Evolutionary conservation across 1,140 invertebrate species (phyloP).

Genomic region (Asbolus verrucosus): DNA sequence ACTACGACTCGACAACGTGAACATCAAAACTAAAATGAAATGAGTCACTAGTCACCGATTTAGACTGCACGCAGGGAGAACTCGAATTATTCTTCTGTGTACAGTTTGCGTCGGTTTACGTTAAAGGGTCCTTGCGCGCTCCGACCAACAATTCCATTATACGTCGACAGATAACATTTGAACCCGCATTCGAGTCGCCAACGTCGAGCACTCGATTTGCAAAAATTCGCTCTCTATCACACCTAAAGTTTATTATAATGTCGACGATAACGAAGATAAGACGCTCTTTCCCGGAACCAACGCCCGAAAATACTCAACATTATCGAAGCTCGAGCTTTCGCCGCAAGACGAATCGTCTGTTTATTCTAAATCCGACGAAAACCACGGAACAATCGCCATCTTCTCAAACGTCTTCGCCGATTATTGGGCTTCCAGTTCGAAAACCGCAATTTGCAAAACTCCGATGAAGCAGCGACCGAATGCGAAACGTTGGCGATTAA

Average conservation of each 20-base stretch:
- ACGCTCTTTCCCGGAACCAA: slow-evolving; percentile 27
- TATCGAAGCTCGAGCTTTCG: slow-evolving; percentile 18
- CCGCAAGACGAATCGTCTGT: slow-evolving; percentile 6
- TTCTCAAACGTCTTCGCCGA: too few relatives aligned
- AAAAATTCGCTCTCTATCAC: slow-evolving; percentile 29
- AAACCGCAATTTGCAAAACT: slow-evolving; percentile 6
- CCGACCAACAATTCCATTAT: slow-evolving; percentile 23
- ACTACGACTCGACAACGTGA: slow-evolving; percentile 38
- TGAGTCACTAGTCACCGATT: slow-evolving; percentile 53
- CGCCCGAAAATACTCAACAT: slow-evolving; percentile 11
- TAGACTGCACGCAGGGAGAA: slow-evolving; percentile 52
- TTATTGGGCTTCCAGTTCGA: too few relatives aligned
- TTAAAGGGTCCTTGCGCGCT: slow-evolving; percentile 19
- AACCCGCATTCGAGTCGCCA: slow-evolving; percentile 17
- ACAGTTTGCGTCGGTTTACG: slow-evolving; percentile 28
- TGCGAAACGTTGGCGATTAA: too few relatives aligned
- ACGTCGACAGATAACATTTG: slow-evolving; percentile 26
- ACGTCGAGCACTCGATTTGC: slow-evolving; percentile 13
- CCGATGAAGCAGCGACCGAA: too few relatives aligned
- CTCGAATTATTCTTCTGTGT: slow-evolving; percentile 24
- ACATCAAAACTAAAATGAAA: slow-evolving; percentile 54
- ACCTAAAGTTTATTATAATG: slow-evolving; percentile 34
- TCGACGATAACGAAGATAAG: slow-evolving; percentile 27
- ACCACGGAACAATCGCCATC: background rate
- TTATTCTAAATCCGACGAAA: background rate